A percentile compares a stretch with the other conserved stretches of the same genome.
These are phyloP conservation scores for Lampris incognitus DNA, from an alignment of 2,113 vertebrate genomes.

Conservation along the genomic window DNA sequence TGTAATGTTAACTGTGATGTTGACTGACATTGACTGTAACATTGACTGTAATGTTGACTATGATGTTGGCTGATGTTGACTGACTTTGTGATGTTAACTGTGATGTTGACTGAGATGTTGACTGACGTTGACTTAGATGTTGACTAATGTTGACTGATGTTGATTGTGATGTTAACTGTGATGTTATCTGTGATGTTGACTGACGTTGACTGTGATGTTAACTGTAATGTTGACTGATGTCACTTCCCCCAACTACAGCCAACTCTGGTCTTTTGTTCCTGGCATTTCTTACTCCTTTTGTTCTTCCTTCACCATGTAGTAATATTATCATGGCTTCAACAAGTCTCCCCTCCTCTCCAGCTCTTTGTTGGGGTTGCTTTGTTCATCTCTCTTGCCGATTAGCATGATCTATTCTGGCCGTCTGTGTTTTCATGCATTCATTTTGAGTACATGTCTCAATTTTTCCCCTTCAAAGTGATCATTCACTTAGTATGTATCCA, in stretches of 20 bases:
- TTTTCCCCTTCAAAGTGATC: background rate
- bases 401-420: constrained; percentile 11
- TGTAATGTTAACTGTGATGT: too few species aligned
- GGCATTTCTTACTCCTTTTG: background rate
- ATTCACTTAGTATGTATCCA: background rate
- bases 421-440: background rate
- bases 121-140: too few species aligned
- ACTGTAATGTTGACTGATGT: too few species aligned
- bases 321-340: background rate
- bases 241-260: constrained; percentile 17
- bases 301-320: constrained; percentile 19
- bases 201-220: too few species aligned
- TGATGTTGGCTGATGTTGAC: too few species aligned
- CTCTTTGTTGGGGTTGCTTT: constrained; percentile 13
- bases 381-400: background rate
- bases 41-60: too few species aligned
- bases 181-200: too few species aligned
- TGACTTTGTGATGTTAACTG: too few species aligned
- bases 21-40: too few species aligned
- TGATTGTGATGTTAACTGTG: too few species aligned
- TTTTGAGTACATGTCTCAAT: background rate
- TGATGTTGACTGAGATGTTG: too few species aligned
- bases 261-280: constrained; percentile 24
- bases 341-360: background rate
- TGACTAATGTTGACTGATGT: too few species aligned